Conservation (phyloP, 1,140 invertebrate species). For the Drosophila bipectinata region DNA sequence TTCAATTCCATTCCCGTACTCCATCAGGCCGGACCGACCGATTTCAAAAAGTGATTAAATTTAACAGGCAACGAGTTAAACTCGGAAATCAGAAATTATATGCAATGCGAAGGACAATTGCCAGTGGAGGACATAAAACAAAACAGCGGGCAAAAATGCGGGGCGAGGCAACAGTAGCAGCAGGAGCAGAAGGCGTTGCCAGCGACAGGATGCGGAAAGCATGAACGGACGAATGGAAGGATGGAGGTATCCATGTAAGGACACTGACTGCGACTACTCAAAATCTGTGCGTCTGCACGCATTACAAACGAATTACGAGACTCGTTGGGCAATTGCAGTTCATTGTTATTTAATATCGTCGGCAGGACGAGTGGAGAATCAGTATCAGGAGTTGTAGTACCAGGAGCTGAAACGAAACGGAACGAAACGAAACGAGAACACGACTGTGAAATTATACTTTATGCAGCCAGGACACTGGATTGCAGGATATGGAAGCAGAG, state of each 20-base stretch:
- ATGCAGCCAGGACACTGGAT: slow-evolving; percentile 61
- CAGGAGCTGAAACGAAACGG: slow-evolving; percentile 12
- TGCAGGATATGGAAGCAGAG: slow-evolving; percentile 27
- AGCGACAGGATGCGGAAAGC: slow-evolving; percentile 4
- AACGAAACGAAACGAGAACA: slow-evolving; percentile 29
- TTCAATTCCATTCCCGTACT: background rate
- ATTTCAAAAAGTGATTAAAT: slow-evolving; percentile 69
- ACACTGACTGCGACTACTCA: slow-evolving; percentile 59
- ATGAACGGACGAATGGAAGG: slow-evolving; percentile 3
- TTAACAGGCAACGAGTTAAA: slow-evolving; percentile 68
- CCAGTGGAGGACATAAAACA: slow-evolving; percentile 59
- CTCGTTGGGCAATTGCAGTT: slow-evolving; percentile 81
- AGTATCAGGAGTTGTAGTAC: background rate
- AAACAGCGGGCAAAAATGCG: slow-evolving; percentile 48
- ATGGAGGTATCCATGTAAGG: slow-evolving; percentile 4
- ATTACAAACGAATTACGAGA: slow-evolving; percentile 81
- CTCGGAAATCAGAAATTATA: slow-evolving; percentile 72
- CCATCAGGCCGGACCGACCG: slow-evolving; percentile 19
- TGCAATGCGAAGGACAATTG: slow-evolving; percentile 56
- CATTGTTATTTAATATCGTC: slow-evolving; percentile 81
- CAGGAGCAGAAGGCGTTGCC: background rate
- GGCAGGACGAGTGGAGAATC: slow-evolving; percentile 21
- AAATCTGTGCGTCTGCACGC: slow-evolving; percentile 81
- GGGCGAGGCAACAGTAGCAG: background rate
- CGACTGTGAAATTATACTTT: slow-evolving; percentile 76